Base-by-base conservation (phyloP, 2,797 vertebrate genomes). In the Agapornis canus region DNA sequence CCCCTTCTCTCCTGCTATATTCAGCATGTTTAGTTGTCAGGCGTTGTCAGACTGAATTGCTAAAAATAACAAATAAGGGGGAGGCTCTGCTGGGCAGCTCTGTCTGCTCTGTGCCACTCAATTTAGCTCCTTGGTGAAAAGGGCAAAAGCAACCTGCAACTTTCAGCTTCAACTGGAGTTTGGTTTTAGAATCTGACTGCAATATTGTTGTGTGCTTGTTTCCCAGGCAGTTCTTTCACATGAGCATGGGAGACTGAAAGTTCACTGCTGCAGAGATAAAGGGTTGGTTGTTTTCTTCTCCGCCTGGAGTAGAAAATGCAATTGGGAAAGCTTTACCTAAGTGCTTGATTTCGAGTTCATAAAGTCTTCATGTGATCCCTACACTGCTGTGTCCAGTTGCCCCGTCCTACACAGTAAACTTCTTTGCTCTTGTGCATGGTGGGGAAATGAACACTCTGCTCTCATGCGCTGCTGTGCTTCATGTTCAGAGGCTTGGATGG, bases 51-150 rank as follows among this genome's bases (percentile, higher is more conserved):
- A 97, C 95, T 96, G 94, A 97, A 97, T 97, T 93, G 95, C 98
- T 98, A 98, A 98, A 98, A 98, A 98, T 98, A 98, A 98, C 97
- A 97, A 97, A 97, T 96, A 98, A 94, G 96, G 91, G 94, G 97
- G 97, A 97, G 97, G 95, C 92, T 96, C 47, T 90, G 88, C 88
- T 95, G 93, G 92, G 90, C 93, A 96, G 90, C 93, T 94, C 88
- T 91, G 95, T 96, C 92, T 89, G 29, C 90, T 95, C 86, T 95
- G 96, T 97, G 95, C 97, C 95, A 96, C 97, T 97, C 94, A 89
- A 97, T 97, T 97, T 96, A 96, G 96, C 95, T 98, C 95, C 95
- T 97, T 90, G 9, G 9, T 89, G 96, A 82, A 97, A 97, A 94
- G 96, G 95, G 85, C 91, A 96, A 89, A 95, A 96, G 91, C 82